Conservation (phyloP, 2,888 invertebrate species). For the Gari tellinella region DNA sequence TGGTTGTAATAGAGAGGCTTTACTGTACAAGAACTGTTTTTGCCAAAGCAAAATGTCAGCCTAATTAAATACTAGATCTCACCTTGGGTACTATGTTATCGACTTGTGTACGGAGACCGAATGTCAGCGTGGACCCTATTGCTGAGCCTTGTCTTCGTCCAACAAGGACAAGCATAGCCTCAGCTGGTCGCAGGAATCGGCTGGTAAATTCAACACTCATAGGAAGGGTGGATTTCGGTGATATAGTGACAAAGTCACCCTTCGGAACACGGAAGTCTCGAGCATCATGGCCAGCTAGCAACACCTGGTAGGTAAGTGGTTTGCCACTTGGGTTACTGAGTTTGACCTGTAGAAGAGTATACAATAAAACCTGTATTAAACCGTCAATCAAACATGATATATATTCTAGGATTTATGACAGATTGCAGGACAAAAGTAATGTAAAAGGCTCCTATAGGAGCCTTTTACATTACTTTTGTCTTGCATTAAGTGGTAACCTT, state of each 20-base stretch:
- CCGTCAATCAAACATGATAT: no score
- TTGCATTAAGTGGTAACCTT: no score
- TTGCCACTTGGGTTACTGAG: conserved; percentile 82
- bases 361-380: no score
- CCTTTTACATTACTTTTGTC: no score
- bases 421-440: no score
- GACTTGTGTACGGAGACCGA: conserved; percentile 80
- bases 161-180: conserved; percentile 81
- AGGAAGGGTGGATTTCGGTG: conserved; percentile 77
- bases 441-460: no score
- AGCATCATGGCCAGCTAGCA: conserved; percentile 82
- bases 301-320: conserved; percentile 81
- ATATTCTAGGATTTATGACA: no score
- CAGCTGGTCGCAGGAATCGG: conserved; percentile 80
- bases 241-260: conserved; percentile 78
- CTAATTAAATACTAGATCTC: conserved; percentile 32
- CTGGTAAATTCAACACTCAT: conserved; percentile 77
- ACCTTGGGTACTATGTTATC: conserved; percentile 82
- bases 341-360: conserved; percentile 73
- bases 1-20: no score
- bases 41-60: no score
- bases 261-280: conserved; percentile 81
- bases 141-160: conserved; percentile 80
- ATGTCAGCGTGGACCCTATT: conserved; percentile 81
- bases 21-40: no score